phyloP scores from a whole-genome alignment of 2,888 invertebrate genomes.

The Limenitis camilla region DNA sequence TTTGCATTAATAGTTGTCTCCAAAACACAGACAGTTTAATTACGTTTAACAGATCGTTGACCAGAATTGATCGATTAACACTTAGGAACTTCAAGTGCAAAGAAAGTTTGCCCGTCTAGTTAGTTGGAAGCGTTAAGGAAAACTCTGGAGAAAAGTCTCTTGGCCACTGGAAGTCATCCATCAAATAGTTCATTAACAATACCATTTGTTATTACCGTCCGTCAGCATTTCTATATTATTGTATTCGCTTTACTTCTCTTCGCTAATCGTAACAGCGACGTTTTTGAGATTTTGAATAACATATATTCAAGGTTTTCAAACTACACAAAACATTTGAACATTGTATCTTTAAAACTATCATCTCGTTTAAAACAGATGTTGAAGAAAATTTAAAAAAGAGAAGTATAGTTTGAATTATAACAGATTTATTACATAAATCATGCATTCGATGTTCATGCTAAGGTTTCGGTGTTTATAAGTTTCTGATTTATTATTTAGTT shows the following conservation, averaged over 20 bases:
- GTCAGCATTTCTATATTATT: slow-evolving; percentile 15
- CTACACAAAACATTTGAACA: no score
- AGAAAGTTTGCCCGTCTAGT: slow-evolving; percentile 52
- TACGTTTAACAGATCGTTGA: slow-evolving; percentile 48
- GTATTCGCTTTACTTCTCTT: slow-evolving; percentile 2
- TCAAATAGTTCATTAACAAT: slow-evolving; percentile 43
- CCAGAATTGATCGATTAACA: slow-evolving; percentile 60
- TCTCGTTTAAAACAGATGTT: no score
- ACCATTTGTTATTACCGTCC: slow-evolving; percentile 4
- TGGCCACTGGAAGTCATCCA: slow-evolving; percentile 51
- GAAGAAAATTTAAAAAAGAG: no score
- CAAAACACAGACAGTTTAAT: slow-evolving; percentile 17
- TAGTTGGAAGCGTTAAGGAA: slow-evolving; percentile 54
- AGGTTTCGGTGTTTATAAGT: no score
- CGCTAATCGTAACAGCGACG: neutral
- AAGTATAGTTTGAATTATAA: no score
- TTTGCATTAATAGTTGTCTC: slow-evolving; percentile 1
- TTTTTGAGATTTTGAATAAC: neutral
- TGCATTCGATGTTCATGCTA: no score
- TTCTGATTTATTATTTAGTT: no score
- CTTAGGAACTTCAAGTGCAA: slow-evolving; percentile 50
- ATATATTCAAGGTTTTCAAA: no score
- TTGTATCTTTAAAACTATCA: no score
- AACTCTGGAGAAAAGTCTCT: slow-evolving; percentile 48
- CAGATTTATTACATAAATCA: no score